phyloP scores from a whole-genome alignment of 2,797 vertebrate genomes.

The Channallabes apus region DNA sequence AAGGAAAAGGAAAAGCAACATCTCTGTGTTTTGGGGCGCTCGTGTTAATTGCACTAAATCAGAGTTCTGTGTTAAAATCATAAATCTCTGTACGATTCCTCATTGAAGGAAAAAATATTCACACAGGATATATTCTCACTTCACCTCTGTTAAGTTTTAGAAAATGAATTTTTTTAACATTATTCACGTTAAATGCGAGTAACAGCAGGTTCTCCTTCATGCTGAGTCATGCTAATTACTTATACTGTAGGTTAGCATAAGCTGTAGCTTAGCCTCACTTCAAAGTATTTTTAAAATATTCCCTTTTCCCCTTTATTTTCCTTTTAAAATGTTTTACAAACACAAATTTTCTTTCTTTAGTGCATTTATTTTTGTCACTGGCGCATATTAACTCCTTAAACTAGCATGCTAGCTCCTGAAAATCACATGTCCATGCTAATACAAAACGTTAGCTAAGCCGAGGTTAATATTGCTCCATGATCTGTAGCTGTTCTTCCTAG shows the following conservation, averaged over 20 bases:
- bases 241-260: neutral
- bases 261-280: neutral
- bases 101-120: neutral
- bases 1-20: neutral
- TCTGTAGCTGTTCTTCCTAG: neutral
- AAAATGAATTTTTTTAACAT: neutral
- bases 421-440: neutral
- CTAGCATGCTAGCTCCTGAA: neutral
- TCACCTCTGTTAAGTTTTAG: conserved; percentile 30
- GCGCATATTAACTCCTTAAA: neutral
- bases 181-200: neutral
- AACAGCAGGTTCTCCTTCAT: neutral
- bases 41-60: conserved; percentile 39
- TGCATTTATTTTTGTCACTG: too few relatives aligned
- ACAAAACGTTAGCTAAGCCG: neutral
- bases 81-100: neutral
- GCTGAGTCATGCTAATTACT: conserved; percentile 9
- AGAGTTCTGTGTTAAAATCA: neutral
- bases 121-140: neutral
- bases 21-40: conserved; percentile 28
- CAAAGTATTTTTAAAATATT: neutral
- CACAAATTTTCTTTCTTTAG: neutral
- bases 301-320: neutral
- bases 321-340: neutral
- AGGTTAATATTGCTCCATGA: neutral